Evolutionary conservation across 2,888 invertebrate species (phyloP), one percentile per base, ranked within the genome.

Genomic region (Euplagia quadripunctaria): DNA sequence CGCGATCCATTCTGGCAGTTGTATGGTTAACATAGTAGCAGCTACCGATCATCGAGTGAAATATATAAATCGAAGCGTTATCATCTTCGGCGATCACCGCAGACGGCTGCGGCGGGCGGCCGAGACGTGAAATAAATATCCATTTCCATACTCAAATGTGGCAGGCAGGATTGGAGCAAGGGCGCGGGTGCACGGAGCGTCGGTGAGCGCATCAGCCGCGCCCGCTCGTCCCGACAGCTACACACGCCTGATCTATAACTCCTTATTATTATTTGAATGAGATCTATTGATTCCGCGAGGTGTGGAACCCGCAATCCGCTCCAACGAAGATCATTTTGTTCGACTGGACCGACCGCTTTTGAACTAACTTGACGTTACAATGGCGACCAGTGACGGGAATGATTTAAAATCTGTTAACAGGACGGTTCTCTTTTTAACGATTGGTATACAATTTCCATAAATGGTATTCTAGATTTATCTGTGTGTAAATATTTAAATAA

Each of bases 371-470:
- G 96, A 96, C 96, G 91, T 94, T 92, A 96, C 96, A 96, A 96
- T 96, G 92, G 96, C 87, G 89, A 84, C 91, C 88, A 82, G 88
- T 93, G 96, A 96, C 94, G 94, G 96, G 95, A 95, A 95, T 96
- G 96, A 96, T 96, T 96, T 96, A 96, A 96, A 96, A 96, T 95
- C 95, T 95, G 96, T 96, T 96, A 95, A 96, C 96, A 95, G 95
- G 92, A 93, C 93, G 94, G 88, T 95, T 93, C 93, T 95, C 94
- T 95, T 95, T 96, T 96, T 95, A 95, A 95, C 94, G 94, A 95
- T 95, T 94, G 92, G 94, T 94, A 94, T 94, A 94, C 95, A 93
- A 95, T 96, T 94, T 94, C 96, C 95, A 94, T 96, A 95, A 94
- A 96, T 94, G 96, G 95, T 89, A 91, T 92, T 90, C 88, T 90